Evolutionary conservation across 30 jellyfish, hydroid and myxozoan species (phyloP), one percentile per base, ranked within the genome.

Genomic region (Cassiopea xamachana): DNA sequence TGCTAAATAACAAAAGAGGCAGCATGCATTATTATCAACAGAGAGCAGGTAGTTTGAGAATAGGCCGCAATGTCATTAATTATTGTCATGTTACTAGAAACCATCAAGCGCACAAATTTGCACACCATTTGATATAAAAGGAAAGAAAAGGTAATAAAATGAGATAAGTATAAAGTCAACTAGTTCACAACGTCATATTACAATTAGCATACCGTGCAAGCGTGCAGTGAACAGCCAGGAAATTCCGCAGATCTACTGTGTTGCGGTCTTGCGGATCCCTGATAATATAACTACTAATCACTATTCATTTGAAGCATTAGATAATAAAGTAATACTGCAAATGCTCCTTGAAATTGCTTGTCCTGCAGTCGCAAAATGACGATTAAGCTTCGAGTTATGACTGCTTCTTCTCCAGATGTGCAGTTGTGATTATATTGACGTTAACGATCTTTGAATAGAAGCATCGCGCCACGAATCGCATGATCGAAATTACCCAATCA

Each of bases 381-480:
- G 39, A 27, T 27, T 27, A 27, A 27, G 39, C 39, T 27, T 27
- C 39, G 39, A 27, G 39, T 27, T 27, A 27, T 27, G 39, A 27
- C 39, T 27, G 39, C 39, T 27, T 27, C 39, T 27, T 27, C 39
- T 27, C 39, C 39, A 27, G 39, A 27, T 27, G 39, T 27, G 39
- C 39, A 55, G 64, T 55, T 55, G 64, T 55, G 12, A 55, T 55
- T 6, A 3, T 6, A 10, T 55, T 10, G 7, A 3, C 64, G 10
- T 55, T 6, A 55, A 55, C 64, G 64, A 10, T 55, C 64, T 10
- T 14, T 50, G 60, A 79, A 79, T 79, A 48, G 59, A 60, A 60
- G 39, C 87, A 67, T 80, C 80, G 44, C 48, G 79, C 89, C 89
- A 60, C 80, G 80, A 61, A 70, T 84, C 92, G 85, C 92, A 84